These are phyloP conservation scores for Agriopis aurantiaria DNA, from an alignment of 2,888 invertebrate genomes.

Conservation along the genomic window DNA sequence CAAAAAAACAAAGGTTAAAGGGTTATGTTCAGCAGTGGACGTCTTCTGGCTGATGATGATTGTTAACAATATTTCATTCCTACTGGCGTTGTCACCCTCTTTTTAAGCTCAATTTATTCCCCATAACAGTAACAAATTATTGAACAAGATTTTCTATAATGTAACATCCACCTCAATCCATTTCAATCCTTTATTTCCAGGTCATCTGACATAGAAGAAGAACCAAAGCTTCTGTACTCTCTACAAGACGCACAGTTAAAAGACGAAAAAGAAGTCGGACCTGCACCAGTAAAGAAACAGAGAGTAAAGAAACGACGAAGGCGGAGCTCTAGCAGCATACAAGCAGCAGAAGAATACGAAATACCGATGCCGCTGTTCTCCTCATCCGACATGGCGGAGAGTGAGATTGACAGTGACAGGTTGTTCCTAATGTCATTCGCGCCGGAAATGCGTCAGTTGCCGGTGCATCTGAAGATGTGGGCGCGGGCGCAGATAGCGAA, in stretches of 20 bases:
- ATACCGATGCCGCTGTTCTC: conserved; percentile 63
- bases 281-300: conserved; percentile 46
- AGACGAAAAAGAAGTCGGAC: conserved; percentile 25
- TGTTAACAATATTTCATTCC: too few species aligned
- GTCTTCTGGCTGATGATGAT: too few species aligned
- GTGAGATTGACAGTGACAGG: conserved; percentile 70
- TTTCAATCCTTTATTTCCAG: conserved; percentile 9
- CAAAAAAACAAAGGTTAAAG: too few species aligned
- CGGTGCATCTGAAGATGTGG: conserved; percentile 80
- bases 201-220: conserved; percentile 15
- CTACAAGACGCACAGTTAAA: conserved; percentile 6
- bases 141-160: too few species aligned
- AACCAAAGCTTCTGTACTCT: conserved; percentile 27
- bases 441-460: conserved; percentile 77
- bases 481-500: conserved; percentile 77
- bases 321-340: conserved; percentile 44
- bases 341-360: conserved; percentile 65
- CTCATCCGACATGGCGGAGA: conserved; percentile 56
- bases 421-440: conserved; percentile 76
- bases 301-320: conserved; percentile 55
- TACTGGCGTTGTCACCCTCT: conserved; percentile 12
- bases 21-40: too few species aligned
- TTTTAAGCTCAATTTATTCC: conserved; percentile 37
- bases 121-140: neutral
- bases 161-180: neutral